Conservation (phyloP, 2,888 invertebrate genomes). For the Drosophila longiperda region DNA sequence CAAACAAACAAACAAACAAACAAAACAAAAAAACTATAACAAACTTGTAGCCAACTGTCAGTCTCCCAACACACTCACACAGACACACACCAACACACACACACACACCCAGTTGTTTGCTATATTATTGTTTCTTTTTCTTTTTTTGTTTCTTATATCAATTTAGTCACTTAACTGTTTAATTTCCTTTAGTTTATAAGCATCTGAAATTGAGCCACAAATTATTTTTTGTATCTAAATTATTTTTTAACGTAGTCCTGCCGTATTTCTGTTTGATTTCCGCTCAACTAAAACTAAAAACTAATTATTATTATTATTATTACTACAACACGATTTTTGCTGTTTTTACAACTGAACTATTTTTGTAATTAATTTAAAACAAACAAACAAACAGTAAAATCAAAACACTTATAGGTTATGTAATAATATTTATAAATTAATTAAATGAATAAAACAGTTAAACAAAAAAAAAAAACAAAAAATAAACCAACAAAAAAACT, state of each 20-base stretch:
- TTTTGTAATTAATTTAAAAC: conserved; percentile 66
- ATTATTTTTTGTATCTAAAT: conserved; percentile 27
- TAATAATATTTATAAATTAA: conserved; percentile 81
- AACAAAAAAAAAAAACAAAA: conserved; percentile 44
- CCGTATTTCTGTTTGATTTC: conserved; percentile 50
- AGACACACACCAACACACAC: conserved; percentile 9
- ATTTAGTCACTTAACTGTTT: conserved; percentile 45
- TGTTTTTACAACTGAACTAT: conserved; percentile 63
- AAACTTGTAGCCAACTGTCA: conserved; percentile 62
- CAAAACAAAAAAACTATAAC: conserved; percentile 26
- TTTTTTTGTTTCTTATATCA: conserved; percentile 26
- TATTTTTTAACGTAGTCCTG: conserved; percentile 46
- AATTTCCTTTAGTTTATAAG: conserved; percentile 69
- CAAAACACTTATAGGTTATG: conserved; percentile 73
- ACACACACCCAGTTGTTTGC: conserved; percentile 19
- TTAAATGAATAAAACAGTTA: conserved; percentile 78
- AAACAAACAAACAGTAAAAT: conserved; percentile 35
- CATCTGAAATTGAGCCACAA: conserved; percentile 7
- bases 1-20: conserved; percentile 23
- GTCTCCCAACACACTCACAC: conserved; percentile 14
- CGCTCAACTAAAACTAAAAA: conserved; percentile 67
- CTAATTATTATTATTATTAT: conserved; percentile 61
- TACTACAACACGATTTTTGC: conserved; percentile 43
- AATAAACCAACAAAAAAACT: conserved; percentile 39
- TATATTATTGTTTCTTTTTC: conserved; percentile 20